A percentile compares a stretch with the other conserved stretches of the same genome.
Conservation (phyloP, 2,113 vertebrate genomes). For the Silurus glanis region DNA sequence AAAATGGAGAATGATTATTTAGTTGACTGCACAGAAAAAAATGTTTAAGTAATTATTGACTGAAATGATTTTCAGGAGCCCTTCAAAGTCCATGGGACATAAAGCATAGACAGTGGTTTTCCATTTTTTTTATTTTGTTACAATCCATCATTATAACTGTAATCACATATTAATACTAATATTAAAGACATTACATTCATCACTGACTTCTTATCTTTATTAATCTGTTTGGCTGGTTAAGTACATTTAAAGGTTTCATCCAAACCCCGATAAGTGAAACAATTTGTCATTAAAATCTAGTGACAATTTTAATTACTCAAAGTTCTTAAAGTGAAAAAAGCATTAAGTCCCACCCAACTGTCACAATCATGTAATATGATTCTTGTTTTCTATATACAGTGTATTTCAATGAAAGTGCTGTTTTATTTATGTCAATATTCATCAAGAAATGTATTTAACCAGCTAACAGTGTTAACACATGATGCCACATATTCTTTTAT, state of each 20-base stretch:
- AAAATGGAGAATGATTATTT: not conserved
- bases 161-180: not conserved
- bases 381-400: not conserved
- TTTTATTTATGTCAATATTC: not conserved
- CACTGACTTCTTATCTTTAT: not conserved
- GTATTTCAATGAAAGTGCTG: not conserved
- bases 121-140: not conserved
- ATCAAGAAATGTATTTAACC: not conserved
- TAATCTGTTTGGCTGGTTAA: not conserved
- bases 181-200: not conserved
- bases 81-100: not conserved
- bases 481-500: not conserved
- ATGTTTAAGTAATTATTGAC: not conserved
- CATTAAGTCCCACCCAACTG: not conserved
- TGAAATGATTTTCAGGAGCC: not conserved
- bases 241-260: not conserved
- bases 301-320: not conserved
- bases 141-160: not conserved
- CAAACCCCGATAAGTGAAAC: not conserved
- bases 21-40: not conserved
- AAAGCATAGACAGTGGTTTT: not conserved
- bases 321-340: not conserved
- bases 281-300: not conserved
- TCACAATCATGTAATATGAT: not conserved
- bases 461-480: not conserved